Conservation (phyloP, 1,140 invertebrate genomes). For the Trichonephila clavipes region DNA sequence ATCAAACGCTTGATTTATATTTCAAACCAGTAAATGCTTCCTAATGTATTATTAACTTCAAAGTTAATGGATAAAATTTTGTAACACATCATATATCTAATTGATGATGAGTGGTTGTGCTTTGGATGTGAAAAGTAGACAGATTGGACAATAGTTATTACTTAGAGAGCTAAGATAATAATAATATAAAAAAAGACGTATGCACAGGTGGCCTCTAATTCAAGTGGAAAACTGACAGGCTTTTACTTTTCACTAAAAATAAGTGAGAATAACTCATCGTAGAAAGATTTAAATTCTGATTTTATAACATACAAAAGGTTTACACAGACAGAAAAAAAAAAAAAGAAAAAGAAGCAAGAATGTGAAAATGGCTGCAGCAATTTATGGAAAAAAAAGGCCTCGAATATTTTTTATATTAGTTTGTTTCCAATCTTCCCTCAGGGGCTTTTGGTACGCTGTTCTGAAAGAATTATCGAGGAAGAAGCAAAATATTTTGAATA, state of each 20-base stretch:
- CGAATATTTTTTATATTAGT: slow-evolving; percentile 17
- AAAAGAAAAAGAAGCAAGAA: background rate
- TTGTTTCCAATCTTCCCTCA: background rate
- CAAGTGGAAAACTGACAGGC: background rate
- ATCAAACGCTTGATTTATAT: background rate
- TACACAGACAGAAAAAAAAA: background rate
- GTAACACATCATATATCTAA: background rate
- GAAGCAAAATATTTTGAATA: slow-evolving; percentile 57
- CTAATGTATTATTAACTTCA: slow-evolving; percentile 1
- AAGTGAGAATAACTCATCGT: background rate
- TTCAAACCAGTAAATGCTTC: background rate
- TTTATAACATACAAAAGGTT: slow-evolving; percentile 2
- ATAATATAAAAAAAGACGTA: background rate
- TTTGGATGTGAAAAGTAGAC: background rate
- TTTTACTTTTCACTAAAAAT: background rate
- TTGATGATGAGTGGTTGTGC: background rate
- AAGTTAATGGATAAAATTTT: background rate
- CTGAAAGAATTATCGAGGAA: slow-evolving; percentile 26
- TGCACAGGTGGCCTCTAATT: background rate
- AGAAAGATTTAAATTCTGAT: background rate
- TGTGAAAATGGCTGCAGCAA: background rate
- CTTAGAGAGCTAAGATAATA: background rate
- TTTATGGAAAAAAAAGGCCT: background rate
- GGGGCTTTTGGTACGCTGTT: background rate
- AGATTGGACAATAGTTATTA: background rate